phyloP scores from a whole-genome alignment of 2,888 invertebrate species.

The Taphrorychus bicolor region DNA sequence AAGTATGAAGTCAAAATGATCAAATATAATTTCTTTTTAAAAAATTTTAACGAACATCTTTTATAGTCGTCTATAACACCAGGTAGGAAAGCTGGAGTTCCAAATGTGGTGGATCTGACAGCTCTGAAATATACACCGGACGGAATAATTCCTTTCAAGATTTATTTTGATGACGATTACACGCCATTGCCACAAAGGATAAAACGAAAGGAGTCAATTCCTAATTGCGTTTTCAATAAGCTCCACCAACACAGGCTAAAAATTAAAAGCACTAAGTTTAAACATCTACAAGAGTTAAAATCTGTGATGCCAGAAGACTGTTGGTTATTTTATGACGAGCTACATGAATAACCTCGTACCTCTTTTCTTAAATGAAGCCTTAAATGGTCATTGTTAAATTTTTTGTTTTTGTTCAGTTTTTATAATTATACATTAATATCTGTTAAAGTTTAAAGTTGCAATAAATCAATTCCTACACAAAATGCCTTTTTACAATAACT shows the following conservation, averaged over 20 bases:
- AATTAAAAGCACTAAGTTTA: slow-evolving; percentile 17
- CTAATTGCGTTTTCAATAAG: not conserved
- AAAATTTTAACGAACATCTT: slow-evolving; percentile 29
- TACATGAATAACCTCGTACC: not conserved
- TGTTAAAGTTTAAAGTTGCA: too few species aligned
- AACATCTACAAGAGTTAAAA: slow-evolving; percentile 23
- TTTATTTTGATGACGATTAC: too few species aligned
- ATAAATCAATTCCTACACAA: too few species aligned
- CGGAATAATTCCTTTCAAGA: too few species aligned
- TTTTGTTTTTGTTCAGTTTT: too few species aligned
- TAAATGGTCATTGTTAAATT: too few species aligned
- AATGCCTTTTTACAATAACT: too few species aligned
- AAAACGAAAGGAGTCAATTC: not conserved
- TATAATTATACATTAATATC: too few species aligned
- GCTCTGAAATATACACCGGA: slow-evolving; percentile 5
- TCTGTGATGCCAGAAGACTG: slow-evolving; percentile 20
- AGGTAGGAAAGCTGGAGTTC: too few species aligned
- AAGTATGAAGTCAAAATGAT: slow-evolving; percentile 36
- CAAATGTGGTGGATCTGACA: slow-evolving; percentile 12
- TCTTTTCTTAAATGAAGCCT: too few species aligned
- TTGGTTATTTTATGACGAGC: slow-evolving; percentile 19
- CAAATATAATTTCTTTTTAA: not conserved
- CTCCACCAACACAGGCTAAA: slow-evolving; percentile 6
- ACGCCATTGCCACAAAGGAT: too few species aligned
- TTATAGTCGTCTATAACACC: slow-evolving; percentile 36